Conservation (phyloP, 2,888 invertebrate genomes). For the Odontocolon sp. region DNA sequence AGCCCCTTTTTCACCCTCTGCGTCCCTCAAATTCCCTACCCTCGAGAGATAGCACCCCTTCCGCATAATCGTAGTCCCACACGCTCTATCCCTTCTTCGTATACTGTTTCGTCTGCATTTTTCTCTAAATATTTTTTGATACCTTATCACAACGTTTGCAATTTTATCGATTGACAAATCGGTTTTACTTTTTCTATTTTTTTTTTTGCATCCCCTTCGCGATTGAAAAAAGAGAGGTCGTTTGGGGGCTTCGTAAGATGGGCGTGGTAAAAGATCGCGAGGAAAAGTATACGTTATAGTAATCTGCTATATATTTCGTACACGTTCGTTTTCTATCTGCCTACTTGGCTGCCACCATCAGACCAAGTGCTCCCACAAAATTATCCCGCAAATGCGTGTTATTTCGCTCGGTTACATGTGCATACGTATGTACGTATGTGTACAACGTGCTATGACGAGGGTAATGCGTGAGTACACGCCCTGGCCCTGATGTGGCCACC, state of each 20-base stretch:
- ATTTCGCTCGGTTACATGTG: constrained; percentile 68
- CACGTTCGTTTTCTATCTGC: constrained; percentile 11
- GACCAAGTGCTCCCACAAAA: constrained; percentile 70
- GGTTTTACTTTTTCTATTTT: constrained; percentile 11
- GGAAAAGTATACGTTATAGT: constrained; percentile 21
- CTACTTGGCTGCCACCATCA: constrained; percentile 48
- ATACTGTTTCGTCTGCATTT: constrained; percentile 10
- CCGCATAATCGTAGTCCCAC: constrained; percentile 48
- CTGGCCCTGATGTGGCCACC: constrained; percentile 50
- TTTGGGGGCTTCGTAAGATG: constrained; percentile 39
- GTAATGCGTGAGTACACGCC: constrained; percentile 44
- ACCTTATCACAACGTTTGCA: background rate
- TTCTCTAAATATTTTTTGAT: too few species aligned
- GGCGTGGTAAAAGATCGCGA: constrained; percentile 52
- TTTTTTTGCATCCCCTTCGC: background rate
- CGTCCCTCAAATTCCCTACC: constrained; percentile 20
- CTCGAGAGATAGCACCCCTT: constrained; percentile 42
- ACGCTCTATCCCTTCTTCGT: constrained; percentile 30
- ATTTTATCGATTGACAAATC: constrained; percentile 49
- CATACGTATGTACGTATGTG: constrained; percentile 56
- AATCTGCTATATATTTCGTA: constrained; percentile 14
- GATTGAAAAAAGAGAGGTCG: constrained; percentile 7
- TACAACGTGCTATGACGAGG: constrained; percentile 54
- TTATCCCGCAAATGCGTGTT: constrained; percentile 76
- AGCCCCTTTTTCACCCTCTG: constrained; percentile 42